Evolutionary conservation across 30 jellyfish, hydroid and myxozoan genomes (phyloP), one percentile per base, ranked within the genome.

Genomic region (Mastigias papua): DNA sequence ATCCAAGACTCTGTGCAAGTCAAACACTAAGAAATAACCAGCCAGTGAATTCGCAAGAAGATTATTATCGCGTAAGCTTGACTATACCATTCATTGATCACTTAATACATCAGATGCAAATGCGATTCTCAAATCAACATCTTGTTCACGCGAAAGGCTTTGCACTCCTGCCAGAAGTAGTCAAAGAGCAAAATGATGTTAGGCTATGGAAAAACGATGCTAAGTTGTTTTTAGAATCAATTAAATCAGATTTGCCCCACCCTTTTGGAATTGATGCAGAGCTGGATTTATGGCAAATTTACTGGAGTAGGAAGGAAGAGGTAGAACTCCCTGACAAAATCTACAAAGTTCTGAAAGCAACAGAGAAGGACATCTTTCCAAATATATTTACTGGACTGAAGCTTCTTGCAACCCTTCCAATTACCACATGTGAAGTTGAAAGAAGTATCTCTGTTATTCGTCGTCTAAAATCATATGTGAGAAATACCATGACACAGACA

Each of bases 191-290:
- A 23, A 57, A 57, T 57, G 69, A 57, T 57, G 69, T 57, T 6
- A 57, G 19, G 8, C 69, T 57, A 57, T 23, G 30, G 69, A 57
- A 57, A 23, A 57, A 57, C 30, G 69, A 57, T 57, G 23, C 17
- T 57, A 66, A 66, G 48, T 3, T 32, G 50, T 66, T 66, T 66
- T 26, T 32, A 25, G 48, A 66, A 48, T 66, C 78, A 66, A 7
- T 13, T 66, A 66, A 25, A 11, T 66, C n/a, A 66, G 78, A 66
- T 66, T 32, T 66, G 78, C 78, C 78, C 48, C 78, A 66, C 61
- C 48, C 48, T 20, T 32, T 66, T 28, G 78, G 78, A 25, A 66
- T 66, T 32, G 78, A 66, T 25, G 78, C 48, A 16, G 78, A 0
- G 37, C 78, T 66, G 5, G 37, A 66, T 66, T 25, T 66, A 66